phyloP scores from a whole-genome alignment of 2,888 invertebrate genomes.

The Fabriciana adippe region DNA sequence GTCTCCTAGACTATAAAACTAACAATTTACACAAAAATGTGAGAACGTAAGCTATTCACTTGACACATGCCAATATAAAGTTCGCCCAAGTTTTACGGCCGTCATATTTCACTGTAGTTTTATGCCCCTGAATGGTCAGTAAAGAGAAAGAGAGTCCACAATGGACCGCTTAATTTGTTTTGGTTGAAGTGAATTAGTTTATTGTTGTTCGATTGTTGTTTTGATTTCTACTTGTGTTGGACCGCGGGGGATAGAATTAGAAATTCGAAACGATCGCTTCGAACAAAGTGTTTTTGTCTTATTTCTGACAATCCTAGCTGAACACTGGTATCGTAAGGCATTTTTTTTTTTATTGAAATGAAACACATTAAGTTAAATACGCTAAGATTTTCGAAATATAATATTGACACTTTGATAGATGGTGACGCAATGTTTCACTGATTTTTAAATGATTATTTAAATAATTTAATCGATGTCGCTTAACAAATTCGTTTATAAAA shows the following conservation, averaged over 20 bases:
- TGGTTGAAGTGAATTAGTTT: slow-evolving; percentile 67
- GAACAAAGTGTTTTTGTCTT: slow-evolving; percentile 24
- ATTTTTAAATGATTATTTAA: no score
- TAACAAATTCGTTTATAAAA: no score
- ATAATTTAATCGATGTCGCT: no score
- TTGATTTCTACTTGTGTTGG: slow-evolving; percentile 53
- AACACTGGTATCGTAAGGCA: slow-evolving; percentile 2
- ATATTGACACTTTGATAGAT: no score
- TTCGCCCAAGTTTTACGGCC: slow-evolving; percentile 63
- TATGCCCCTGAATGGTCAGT: slow-evolving; percentile 71
- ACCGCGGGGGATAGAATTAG: slow-evolving; percentile 50
- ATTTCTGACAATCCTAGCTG: slow-evolving; percentile 15
- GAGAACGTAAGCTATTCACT: slow-evolving; percentile 15
- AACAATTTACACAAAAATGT: slow-evolving; percentile 15
- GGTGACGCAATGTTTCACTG: no score
- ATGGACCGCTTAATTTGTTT: slow-evolving; percentile 72
- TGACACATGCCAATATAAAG: slow-evolving; percentile 29
- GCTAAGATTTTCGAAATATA: no score
- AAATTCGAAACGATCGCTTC: slow-evolving; percentile 39
- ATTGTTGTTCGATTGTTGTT: slow-evolving; percentile 66
- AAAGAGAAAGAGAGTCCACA: slow-evolving; percentile 49
- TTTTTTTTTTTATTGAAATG: slow-evolving; percentile 7
- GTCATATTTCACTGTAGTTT: slow-evolving; percentile 65
- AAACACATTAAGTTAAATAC: neutral
- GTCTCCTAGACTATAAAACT: slow-evolving; percentile 19